A percentile compares a stretch with the other conserved stretches of the same genome.
Conservation (phyloP, 2,797 vertebrate species). For the Eulemur albifrons region DNA sequence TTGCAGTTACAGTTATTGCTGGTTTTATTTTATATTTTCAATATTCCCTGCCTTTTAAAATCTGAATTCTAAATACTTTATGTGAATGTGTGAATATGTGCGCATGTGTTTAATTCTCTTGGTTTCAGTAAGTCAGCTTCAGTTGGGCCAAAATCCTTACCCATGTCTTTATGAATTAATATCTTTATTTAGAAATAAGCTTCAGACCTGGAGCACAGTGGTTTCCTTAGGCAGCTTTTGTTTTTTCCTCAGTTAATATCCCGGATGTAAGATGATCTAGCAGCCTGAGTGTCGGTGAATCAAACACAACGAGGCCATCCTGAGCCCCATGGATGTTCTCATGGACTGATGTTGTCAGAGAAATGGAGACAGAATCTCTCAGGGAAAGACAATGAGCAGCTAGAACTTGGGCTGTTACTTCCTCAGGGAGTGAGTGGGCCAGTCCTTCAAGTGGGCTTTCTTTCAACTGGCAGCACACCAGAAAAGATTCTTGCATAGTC, state of each 20-base stretch:
- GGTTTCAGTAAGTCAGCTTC: constrained; percentile 74
- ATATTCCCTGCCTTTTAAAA: constrained; percentile 76
- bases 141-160: constrained; percentile 71
- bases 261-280: constrained; percentile 73
- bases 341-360: not conserved
- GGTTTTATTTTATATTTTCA: constrained; percentile 79
- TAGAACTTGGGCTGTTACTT: not conserved
- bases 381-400: not conserved
- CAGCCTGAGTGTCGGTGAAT: constrained; percentile 69
- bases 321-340: not conserved
- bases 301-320: not conserved
- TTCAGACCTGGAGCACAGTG: constrained; percentile 73
- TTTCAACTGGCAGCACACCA: not conserved
- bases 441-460: not conserved
- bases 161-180: constrained; percentile 54
- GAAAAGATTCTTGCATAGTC: not conserved
- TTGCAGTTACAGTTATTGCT: constrained; percentile 79
- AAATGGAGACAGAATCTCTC: not conserved
- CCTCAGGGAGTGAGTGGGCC: not conserved
- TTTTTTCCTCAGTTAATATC: constrained; percentile 73
- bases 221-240: constrained; percentile 78
- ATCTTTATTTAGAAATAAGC: constrained; percentile 75
- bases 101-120: constrained; percentile 80
- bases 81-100: constrained; percentile 73
- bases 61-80: constrained; percentile 72